Conservation (phyloP, 2,113 vertebrate species). For the Erpornis zantholeuca region DNA sequence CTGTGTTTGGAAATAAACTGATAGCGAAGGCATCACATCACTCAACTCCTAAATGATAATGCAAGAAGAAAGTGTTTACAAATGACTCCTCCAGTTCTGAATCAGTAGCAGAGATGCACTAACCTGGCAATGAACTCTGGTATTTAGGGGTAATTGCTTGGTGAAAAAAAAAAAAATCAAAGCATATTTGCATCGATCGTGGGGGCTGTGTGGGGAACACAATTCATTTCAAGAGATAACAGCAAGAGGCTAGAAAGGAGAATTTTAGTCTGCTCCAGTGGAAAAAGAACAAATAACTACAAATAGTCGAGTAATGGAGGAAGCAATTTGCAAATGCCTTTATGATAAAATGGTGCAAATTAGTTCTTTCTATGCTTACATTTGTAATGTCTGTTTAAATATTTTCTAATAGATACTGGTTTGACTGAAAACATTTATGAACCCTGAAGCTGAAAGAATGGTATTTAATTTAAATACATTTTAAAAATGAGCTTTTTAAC, state of each 20-base stretch:
- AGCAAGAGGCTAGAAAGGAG: constrained; percentile 14
- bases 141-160: constrained; percentile 49
- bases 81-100: not conserved
- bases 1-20: not conserved
- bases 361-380: not conserved
- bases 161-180: not conserved
- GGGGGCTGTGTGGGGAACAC: not conserved
- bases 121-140: constrained; percentile 44
- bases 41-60: not conserved
- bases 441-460: not conserved
- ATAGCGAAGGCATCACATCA: not conserved
- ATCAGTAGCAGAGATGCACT: not conserved
- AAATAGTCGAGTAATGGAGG: not conserved
- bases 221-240: constrained; percentile 17
- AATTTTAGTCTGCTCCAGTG: constrained; percentile 1
- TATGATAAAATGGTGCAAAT: constrained; percentile 1
- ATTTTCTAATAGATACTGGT: not conserved
- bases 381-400: not conserved
- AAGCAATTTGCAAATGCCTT: not conserved
- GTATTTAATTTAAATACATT: not conserved
- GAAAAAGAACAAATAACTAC: constrained; percentile 29
- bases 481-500: not conserved
- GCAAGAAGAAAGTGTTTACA: constrained; percentile 16
- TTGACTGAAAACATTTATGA: constrained; percentile 23
- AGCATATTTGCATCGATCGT: constrained; percentile 33